These are phyloP conservation scores for Ibidorhyncha struthersii DNA, from an alignment of 2,113 vertebrate genomes.

Conservation along the genomic window DNA sequence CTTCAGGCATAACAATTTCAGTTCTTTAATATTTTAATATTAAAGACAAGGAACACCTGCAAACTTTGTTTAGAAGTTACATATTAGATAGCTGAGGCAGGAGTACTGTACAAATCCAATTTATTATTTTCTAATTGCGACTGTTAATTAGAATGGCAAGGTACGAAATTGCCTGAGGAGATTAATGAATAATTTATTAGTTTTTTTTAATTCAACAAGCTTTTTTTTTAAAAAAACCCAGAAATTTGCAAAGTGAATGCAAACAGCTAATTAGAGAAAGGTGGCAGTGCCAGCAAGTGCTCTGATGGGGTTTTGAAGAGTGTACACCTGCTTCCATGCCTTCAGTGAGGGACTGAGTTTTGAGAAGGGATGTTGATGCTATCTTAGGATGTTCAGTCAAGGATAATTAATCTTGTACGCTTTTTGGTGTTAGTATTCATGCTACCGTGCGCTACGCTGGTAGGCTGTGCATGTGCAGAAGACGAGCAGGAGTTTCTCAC, in stretches of 20 bases:
- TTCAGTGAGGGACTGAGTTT: not conserved
- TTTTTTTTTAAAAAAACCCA: not conserved
- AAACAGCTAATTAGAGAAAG: not conserved
- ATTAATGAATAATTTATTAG: not conserved
- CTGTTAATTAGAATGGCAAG: not conserved
- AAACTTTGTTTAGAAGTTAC: not conserved
- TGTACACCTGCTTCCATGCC: not conserved
- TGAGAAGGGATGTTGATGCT: not conserved
- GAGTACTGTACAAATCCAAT: not conserved
- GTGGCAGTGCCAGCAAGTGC: not conserved
- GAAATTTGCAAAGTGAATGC: not conserved
- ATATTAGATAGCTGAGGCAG: not conserved
- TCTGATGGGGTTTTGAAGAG: not conserved
- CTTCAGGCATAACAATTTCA: not conserved
- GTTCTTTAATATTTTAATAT: not conserved
- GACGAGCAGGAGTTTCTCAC: not conserved
- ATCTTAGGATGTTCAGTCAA: not conserved
- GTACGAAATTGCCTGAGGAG: not conserved
- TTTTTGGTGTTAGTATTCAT: fast-evolving
- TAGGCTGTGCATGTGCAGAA: not conserved
- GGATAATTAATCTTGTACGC: not conserved
- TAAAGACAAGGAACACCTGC: not conserved
- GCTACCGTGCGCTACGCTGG: not conserved
- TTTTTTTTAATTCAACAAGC: not conserved
- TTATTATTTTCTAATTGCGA: not conserved